phyloP scores from a whole-genome alignment of 2,113 vertebrate genomes.

The Anser cygnoides region DNA sequence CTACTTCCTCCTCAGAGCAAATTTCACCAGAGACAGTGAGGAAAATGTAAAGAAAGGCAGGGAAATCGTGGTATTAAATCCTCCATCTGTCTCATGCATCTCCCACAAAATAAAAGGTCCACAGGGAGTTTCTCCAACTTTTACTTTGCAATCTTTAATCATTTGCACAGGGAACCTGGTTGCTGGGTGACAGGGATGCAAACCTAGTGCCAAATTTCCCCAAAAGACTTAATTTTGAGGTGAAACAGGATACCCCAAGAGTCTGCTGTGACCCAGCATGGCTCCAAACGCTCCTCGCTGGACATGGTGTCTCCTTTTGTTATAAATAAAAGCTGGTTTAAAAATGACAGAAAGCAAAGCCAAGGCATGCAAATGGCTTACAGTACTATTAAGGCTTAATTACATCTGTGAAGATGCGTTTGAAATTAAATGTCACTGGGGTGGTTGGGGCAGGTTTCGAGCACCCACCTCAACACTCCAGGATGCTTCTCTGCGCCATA shows the following conservation, averaged over 20 bases:
- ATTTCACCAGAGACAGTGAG: not conserved
- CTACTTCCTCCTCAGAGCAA: not conserved
- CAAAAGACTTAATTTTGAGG: not conserved
- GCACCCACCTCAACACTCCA: not conserved
- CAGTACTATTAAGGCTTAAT: not conserved
- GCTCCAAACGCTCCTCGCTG: not conserved
- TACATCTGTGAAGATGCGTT: not conserved
- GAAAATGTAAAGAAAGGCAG: not conserved
- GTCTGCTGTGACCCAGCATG: not conserved
- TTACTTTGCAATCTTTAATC: not conserved
- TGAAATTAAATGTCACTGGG: not conserved
- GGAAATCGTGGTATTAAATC: fast-evolving
- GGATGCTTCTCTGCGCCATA: not conserved
- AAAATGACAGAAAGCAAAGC: not conserved
- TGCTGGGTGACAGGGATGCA: not conserved
- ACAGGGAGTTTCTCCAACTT: not conserved
- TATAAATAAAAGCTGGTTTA: not conserved
- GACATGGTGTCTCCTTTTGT: fast-evolving
- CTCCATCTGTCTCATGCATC: too few relatives aligned
- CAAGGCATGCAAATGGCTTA: not conserved
- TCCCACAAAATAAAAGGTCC: not conserved
- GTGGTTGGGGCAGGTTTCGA: not conserved
- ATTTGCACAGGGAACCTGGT: not conserved
- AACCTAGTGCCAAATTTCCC: not conserved
- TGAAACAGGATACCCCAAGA: not conserved